Percentiles rank a stretch among this genome's conserved stretches.
Conservation (phyloP, 2,113 vertebrate genomes). For the Nothobranchius kuhntae region DNA sequence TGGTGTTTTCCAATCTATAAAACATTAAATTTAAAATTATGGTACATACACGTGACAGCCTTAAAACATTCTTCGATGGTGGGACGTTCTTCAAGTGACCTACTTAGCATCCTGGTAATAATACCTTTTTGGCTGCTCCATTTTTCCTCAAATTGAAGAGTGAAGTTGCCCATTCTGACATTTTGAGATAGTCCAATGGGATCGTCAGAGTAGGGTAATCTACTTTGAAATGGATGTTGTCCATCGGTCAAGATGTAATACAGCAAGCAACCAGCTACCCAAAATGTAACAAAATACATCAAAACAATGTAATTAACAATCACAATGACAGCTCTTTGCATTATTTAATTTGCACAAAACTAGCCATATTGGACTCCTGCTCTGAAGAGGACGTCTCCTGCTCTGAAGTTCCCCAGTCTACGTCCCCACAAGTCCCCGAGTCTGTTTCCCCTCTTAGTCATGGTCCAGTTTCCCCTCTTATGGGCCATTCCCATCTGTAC, state of each 20-base stretch:
- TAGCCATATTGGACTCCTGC: no score
- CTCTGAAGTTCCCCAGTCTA: no score
- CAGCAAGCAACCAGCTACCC: neutral
- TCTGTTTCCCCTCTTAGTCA: no score
- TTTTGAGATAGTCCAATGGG: neutral
- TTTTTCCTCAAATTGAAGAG: neutral
- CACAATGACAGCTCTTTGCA: no score
- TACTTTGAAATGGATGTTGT: neutral
- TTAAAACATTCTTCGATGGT: neutral
- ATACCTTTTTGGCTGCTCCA: neutral
- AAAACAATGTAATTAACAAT: neutral
- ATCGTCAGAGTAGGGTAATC: neutral
- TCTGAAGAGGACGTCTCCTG: no score
- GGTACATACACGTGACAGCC: neutral
- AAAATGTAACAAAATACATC: neutral
- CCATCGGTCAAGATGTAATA: conserved; percentile 9
- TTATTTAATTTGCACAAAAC: no score
- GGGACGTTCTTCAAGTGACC: neutral
- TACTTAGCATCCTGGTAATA: neutral
- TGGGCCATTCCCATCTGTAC: no score
- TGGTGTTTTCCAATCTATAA: no score
- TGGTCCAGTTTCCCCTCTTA: no score
- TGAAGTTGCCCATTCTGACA: neutral
- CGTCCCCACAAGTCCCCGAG: no score
- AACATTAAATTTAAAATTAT: neutral